Percentiles rank a stretch among this genome's conserved stretches.
Conservation (phyloP, 2,888 invertebrate genomes). For the Hedychridium roseum region DNA sequence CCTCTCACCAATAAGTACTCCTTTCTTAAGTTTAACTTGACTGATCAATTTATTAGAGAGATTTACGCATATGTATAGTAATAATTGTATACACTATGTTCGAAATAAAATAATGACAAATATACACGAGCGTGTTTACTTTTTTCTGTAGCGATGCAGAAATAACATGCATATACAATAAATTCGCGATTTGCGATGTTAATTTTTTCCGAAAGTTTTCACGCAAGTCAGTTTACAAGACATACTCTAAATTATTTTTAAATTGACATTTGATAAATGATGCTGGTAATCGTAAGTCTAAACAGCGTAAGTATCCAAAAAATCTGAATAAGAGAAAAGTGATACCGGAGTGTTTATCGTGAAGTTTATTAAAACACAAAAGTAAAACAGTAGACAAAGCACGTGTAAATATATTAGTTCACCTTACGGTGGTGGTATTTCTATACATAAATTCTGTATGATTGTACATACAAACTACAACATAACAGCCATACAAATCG, state of each 20-base stretch:
- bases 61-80: slow-evolving; percentile 28
- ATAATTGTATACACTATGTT: slow-evolving; percentile 47
- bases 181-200: too few species aligned
- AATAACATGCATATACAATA: too few species aligned
- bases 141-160: slow-evolving; percentile 13
- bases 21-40: slow-evolving; percentile 39
- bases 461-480: slow-evolving; percentile 6
- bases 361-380: slow-evolving; percentile 45
- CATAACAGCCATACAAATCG: background rate
- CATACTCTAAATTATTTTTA: too few species aligned
- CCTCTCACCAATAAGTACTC: slow-evolving; percentile 24
- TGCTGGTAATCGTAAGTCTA: too few species aligned
- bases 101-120: slow-evolving; percentile 44
- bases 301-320: too few species aligned
- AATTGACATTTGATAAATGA: too few species aligned
- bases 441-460: slow-evolving; percentile 35
- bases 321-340: too few species aligned
- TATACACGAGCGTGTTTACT: slow-evolving; percentile 9
- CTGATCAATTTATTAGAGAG: slow-evolving; percentile 32
- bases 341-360: too few species aligned
- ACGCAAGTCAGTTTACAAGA: too few species aligned
- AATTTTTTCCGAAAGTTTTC: too few species aligned
- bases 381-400: slow-evolving; percentile 40
- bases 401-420: slow-evolving; percentile 32
- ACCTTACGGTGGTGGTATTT: slow-evolving; percentile 26